These are phyloP conservation scores for Toxotes lorentzi DNA, from an alignment of 2,797 vertebrate species.

Conservation along the genomic window DNA sequence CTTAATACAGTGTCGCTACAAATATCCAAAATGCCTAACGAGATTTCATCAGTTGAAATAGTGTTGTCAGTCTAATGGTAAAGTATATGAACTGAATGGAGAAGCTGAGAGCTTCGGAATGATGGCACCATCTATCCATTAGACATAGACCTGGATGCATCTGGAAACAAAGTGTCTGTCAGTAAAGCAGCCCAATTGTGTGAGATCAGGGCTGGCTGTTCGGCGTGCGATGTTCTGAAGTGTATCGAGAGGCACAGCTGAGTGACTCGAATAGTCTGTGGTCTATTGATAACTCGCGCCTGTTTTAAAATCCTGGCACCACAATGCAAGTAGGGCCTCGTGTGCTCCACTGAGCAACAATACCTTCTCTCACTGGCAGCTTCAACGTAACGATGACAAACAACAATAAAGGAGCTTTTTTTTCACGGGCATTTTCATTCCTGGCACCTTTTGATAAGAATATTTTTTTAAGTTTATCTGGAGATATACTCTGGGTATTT, in stretches of 20 bases:
- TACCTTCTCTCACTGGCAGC: constrained; percentile 83
- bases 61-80: constrained; percentile 46
- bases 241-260: constrained; percentile 84
- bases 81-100: constrained; percentile 50
- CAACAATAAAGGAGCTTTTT: constrained; percentile 77
- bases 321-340: constrained; percentile 83
- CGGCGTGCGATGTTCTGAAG: constrained; percentile 76
- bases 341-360: constrained; percentile 87
- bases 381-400: constrained; percentile 80
- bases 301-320: constrained; percentile 87
- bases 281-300: constrained; percentile 87
- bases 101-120: constrained; percentile 50
- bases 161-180: constrained; percentile 76
- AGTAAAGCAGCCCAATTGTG: constrained; percentile 77
- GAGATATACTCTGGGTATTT: constrained; percentile 42
- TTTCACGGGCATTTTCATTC: constrained; percentile 58
- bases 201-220: constrained; percentile 77
- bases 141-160: constrained; percentile 71
- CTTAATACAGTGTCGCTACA: constrained; percentile 67
- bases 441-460: constrained; percentile 81
- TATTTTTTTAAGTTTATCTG: constrained; percentile 67
- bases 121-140: constrained; percentile 59
- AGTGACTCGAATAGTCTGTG: constrained; percentile 83
- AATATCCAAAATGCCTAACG: constrained; percentile 71
- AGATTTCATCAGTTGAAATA: constrained; percentile 76